Percentiles rank a stretch among this genome's conserved stretches.
phyloP scores from a whole-genome alignment of 2,888 invertebrate genomes.

The Zaprionus bogoriensis region DNA sequence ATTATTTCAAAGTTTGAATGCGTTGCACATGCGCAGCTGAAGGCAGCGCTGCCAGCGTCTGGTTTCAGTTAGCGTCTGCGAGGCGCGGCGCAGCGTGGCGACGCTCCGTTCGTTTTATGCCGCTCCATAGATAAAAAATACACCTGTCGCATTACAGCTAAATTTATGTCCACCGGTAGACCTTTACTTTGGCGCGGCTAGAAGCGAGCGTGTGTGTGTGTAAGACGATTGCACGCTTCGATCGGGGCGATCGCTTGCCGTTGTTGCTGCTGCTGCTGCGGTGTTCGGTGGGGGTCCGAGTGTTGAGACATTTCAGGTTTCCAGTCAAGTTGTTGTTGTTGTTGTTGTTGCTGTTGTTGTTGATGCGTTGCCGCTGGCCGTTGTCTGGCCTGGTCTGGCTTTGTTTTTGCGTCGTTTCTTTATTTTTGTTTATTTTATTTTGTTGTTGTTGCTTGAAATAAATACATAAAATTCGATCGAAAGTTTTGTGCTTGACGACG shows the following conservation, averaged over 20 bases:
- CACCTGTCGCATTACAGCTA: constrained; percentile 82
- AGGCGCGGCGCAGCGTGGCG: constrained; percentile 7
- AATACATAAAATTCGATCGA: constrained; percentile 78
- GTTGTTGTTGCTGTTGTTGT: constrained; percentile 35
- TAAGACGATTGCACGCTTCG: constrained; percentile 75
- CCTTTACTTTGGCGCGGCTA: constrained; percentile 80
- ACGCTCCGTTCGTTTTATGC: constrained; percentile 62
- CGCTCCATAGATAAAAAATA: constrained; percentile 80
- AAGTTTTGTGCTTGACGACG: constrained; percentile 75
- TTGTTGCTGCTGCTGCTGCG: constrained; percentile 33
- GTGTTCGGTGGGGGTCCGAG: constrained; percentile 77
- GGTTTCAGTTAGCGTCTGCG: constrained; percentile 4
- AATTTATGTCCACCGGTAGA: constrained; percentile 82
- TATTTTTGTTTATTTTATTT: constrained; percentile 39
- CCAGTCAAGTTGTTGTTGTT: constrained; percentile 56
- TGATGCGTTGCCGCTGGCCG: constrained; percentile 77
- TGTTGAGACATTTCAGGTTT: constrained; percentile 78
- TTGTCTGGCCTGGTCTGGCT: constrained; percentile 50
- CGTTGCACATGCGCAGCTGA: constrained; percentile 71
- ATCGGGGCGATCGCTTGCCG: constrained; percentile 70
- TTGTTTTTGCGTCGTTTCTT: constrained; percentile 65
- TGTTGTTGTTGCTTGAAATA: constrained; percentile 61
- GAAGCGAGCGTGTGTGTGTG: constrained; percentile 63
- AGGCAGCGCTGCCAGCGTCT: constrained; percentile 10
- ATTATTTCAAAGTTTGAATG: constrained; percentile 66